Evolutionary conservation across 2,888 invertebrate species (phyloP).

Genomic region (Conistra vaccinii): DNA sequence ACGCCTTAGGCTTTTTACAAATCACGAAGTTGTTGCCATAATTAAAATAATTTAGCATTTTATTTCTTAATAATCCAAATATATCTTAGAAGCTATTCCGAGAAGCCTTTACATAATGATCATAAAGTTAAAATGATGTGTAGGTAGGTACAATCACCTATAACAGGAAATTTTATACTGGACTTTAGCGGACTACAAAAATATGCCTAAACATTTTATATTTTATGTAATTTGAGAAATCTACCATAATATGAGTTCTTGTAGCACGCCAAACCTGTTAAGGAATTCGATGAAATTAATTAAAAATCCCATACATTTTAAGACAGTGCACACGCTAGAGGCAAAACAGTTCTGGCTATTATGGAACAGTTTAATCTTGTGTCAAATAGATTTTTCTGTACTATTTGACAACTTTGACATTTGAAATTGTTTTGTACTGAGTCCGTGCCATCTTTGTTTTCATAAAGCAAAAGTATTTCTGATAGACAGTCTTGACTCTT

Average conservation of each 20-base stretch:
- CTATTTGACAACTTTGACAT: not conserved
- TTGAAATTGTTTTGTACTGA: not conserved
- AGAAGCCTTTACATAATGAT: not conserved
- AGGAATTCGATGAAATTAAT: not conserved
- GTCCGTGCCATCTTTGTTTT: constrained; percentile 5
- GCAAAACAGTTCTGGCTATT: not conserved
- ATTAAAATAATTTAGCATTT: constrained; percentile 27
- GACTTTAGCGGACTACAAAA: not conserved
- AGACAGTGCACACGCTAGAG: not conserved
- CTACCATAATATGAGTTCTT: constrained; percentile 1
- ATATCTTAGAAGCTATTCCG: not conserved
- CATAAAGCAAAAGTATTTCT: not conserved
- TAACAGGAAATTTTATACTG: not conserved
- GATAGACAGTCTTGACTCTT: not conserved
- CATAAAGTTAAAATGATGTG: not conserved
- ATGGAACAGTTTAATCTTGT: too few species aligned
- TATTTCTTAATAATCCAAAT: constrained; percentile 10
- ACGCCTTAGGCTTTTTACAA: not conserved
- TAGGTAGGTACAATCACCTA: constrained; percentile 6
- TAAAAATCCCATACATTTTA: not conserved
- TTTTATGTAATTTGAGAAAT: constrained; percentile 14
- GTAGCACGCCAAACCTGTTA: constrained; percentile 10
- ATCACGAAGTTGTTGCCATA: not conserved
- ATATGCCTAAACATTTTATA: not conserved
- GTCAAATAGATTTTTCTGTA: not conserved